These are phyloP conservation scores for Trachelus tabidus DNA, from an alignment of 2,888 invertebrate genomes.

Conservation along the genomic window DNA sequence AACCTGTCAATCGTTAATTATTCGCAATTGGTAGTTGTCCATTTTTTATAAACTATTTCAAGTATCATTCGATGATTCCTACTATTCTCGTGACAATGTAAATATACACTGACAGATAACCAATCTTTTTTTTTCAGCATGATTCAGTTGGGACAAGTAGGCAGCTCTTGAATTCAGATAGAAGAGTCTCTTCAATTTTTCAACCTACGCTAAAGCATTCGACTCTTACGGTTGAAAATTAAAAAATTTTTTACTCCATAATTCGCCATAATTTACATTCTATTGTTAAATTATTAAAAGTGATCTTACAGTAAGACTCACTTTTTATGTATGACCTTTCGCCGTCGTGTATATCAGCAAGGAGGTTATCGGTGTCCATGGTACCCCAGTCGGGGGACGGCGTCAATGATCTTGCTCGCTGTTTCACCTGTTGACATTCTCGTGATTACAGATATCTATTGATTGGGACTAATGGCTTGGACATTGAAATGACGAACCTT, in stretches of 20 bases:
- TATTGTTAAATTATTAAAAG: not conserved
- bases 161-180: not conserved
- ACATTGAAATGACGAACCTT: conserved; percentile 69
- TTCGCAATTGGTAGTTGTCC: not conserved
- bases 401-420: conserved; percentile 81
- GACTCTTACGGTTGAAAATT: not conserved
- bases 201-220: not conserved
- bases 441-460: not conserved
- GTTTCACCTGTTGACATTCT: conserved; percentile 62
- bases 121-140: not conserved
- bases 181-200: not conserved
- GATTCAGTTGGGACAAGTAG: not conserved
- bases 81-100: not conserved
- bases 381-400: conserved; percentile 76
- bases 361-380: conserved; percentile 61
- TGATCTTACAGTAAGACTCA: conserved; percentile 53
- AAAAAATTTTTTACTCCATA: not conserved
- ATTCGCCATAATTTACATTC: not conserved
- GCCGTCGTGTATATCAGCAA: conserved; percentile 61
- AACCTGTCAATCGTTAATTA: not conserved
- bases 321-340: conserved; percentile 71
- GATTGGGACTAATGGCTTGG: not conserved
- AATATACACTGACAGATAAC: not conserved
- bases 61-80: not conserved
- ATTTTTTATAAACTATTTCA: not conserved